Conservation (phyloP, 1,140 invertebrate genomes). For the Drosophila micromelanica region DNA sequence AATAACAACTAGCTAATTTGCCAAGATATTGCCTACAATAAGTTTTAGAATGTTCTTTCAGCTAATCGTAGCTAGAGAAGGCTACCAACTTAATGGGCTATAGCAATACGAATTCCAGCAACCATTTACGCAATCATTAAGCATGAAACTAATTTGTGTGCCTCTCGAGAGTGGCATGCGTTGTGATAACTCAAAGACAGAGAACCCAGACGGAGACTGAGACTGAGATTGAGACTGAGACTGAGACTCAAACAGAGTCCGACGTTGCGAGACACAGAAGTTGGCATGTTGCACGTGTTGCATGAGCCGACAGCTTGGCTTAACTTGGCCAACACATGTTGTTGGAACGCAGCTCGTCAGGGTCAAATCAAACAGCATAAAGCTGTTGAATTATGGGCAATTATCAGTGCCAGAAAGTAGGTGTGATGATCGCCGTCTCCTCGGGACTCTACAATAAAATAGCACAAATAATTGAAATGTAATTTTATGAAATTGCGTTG, state of each 20-base stretch:
- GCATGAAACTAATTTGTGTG: constrained; percentile 78
- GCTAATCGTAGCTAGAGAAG: neutral
- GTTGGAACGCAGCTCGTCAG: constrained; percentile 16
- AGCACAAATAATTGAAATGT: constrained; percentile 78
- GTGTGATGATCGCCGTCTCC: constrained; percentile 70
- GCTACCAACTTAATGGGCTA: constrained; percentile 65
- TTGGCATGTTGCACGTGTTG: constrained; percentile 64
- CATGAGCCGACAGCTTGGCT: constrained; percentile 44
- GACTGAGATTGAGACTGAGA: no score
- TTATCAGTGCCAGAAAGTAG: constrained; percentile 75
- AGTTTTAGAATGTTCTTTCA: neutral
- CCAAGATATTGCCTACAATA: constrained; percentile 30
- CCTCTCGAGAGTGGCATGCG: constrained; percentile 53
- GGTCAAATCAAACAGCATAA: constrained; percentile 59
- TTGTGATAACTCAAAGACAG: constrained; percentile 42
- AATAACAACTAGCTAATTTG: constrained; percentile 49
- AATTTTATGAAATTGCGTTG: constrained; percentile 61
- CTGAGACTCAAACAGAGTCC: neutral
- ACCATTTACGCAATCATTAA: constrained; percentile 83
- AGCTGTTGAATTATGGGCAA: constrained; percentile 80
- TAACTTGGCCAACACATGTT: constrained; percentile 28
- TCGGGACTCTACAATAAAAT: constrained; percentile 66
- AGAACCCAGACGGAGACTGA: neutral
- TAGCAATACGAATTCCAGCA: constrained; percentile 74
- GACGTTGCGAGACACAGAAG: constrained; percentile 51